Percentiles rank a stretch among this genome's conserved stretches.
Evolutionary conservation across 2,113 vertebrate species (phyloP).

Genomic region (Axis porcinus): DNA sequence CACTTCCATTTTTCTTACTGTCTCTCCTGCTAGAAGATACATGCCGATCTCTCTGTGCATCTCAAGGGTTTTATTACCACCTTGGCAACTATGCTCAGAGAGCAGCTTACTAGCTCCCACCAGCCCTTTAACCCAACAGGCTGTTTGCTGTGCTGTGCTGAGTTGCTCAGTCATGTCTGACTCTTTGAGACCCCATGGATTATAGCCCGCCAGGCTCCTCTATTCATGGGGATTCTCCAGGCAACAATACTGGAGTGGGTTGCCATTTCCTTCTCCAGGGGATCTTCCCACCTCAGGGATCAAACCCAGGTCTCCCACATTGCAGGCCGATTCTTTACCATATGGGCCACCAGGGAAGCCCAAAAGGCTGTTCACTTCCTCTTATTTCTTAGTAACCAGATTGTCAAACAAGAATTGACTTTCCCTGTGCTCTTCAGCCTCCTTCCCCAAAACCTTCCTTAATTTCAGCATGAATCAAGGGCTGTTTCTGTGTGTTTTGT

Average conservation of each 20-base stretch:
- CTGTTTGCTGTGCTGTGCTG: neutral
- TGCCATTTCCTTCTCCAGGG: neutral
- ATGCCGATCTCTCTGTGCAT: neutral
- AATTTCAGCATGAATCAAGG: neutral
- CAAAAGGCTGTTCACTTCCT: neutral
- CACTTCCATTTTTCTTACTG: neutral
- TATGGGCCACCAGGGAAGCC: neutral
- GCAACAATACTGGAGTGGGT: neutral
- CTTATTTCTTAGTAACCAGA: neutral
- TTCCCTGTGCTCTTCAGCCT: neutral
- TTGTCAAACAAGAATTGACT: neutral
- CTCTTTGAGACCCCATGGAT: neutral
- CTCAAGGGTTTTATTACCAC: neutral
- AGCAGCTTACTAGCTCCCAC: neutral
- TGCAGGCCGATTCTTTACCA: fast-evolving
- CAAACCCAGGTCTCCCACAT: neutral
- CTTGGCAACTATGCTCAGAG: neutral
- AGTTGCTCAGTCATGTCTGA: neutral
- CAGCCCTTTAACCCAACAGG: neutral
- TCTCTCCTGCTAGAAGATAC: neutral
- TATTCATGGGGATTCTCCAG: neutral
- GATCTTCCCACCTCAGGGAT: neutral
- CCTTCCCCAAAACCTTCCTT: neutral
- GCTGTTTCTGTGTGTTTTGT: neutral
- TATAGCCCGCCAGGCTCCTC: neutral